A percentile compares a stretch with the other conserved stretches of the same genome.
These are phyloP conservation scores for Hetaerina americana DNA, from an alignment of 1,140 invertebrate genomes.

Conservation along the genomic window DNA sequence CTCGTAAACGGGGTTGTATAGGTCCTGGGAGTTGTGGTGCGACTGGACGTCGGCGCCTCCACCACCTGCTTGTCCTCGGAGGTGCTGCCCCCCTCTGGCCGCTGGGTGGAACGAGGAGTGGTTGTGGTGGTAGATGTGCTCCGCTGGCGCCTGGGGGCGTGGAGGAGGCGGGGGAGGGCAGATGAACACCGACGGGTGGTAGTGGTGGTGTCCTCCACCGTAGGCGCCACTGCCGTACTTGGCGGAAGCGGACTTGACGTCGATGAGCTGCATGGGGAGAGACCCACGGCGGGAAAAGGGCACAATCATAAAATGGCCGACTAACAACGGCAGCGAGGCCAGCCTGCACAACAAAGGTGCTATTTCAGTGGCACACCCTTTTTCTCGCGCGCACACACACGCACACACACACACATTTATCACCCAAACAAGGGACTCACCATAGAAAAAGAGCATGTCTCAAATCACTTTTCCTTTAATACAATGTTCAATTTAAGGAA, in stretches of 20 bases:
- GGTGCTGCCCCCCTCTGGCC: neutral
- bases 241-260: conserved; percentile 37
- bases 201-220: conserved; percentile 26
- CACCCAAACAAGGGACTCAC: too few relatives aligned
- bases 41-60: conserved; percentile 45
- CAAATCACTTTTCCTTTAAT: too few relatives aligned
- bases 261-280: conserved; percentile 42
- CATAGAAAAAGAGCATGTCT: too few relatives aligned
- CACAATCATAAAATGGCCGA: neutral
- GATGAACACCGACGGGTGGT: conserved; percentile 43
- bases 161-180: conserved; percentile 41
- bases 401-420: too few relatives aligned
- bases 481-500: too few relatives aligned
- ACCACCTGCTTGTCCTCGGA: too few relatives aligned
- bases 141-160: neutral
- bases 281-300: neutral
- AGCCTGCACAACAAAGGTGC: too few relatives aligned
- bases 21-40: conserved; percentile 50
- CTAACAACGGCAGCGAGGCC: too few relatives aligned
- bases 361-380: too few relatives aligned
- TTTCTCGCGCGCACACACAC: too few relatives aligned
- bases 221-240: conserved; percentile 38
- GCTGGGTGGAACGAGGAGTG: neutral
- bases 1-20: conserved; percentile 56
- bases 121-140: neutral